Conservation (phyloP, 2,113 vertebrate species). For the Gobius niger region DNA sequence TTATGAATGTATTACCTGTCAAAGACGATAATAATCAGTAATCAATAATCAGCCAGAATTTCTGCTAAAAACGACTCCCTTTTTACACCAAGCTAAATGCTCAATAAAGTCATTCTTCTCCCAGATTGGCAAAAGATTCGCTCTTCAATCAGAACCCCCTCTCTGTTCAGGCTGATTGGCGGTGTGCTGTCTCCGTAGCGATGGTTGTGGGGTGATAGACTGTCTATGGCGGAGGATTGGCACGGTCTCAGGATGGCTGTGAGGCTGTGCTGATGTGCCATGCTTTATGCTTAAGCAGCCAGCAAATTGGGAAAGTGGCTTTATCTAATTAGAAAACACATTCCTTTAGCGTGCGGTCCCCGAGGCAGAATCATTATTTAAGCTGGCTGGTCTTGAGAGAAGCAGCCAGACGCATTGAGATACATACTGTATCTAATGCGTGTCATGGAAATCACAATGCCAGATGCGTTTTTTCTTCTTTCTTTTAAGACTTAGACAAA, state of each 20-base stretch:
- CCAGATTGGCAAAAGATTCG: slow-evolving; percentile 41
- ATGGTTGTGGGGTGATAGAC: slow-evolving; percentile 60
- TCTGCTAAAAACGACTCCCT: too few species aligned
- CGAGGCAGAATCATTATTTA: slow-evolving; percentile 76
- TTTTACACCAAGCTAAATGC: slow-evolving; percentile 11
- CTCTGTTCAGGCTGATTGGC: slow-evolving; percentile 29
- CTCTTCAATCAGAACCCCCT: slow-evolving; percentile 36
- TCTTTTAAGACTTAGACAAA: background rate
- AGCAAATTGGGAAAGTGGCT: slow-evolving; percentile 77
- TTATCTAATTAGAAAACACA: slow-evolving; percentile 80
- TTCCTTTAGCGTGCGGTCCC: slow-evolving; percentile 74
- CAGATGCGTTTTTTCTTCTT: background rate
- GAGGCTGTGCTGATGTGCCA: slow-evolving; percentile 65
- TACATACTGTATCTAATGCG: slow-evolving; percentile 62
- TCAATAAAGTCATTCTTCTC: slow-evolving; percentile 39
- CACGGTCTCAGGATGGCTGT: slow-evolving; percentile 66
- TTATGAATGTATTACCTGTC: too few species aligned
- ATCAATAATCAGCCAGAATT: too few species aligned
- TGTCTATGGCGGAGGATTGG: slow-evolving; percentile 56
- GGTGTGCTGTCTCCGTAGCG: slow-evolving; percentile 59
- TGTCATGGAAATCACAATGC: slow-evolving; percentile 56
- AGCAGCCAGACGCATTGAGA: slow-evolving; percentile 67
- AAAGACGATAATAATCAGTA: too few species aligned
- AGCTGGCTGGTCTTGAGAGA: slow-evolving; percentile 71
- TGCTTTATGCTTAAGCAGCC: slow-evolving; percentile 77